These are phyloP conservation scores for Actinia equina DNA, from an alignment of 64 coral and sea anemone genomes.

Conservation along the genomic window DNA sequence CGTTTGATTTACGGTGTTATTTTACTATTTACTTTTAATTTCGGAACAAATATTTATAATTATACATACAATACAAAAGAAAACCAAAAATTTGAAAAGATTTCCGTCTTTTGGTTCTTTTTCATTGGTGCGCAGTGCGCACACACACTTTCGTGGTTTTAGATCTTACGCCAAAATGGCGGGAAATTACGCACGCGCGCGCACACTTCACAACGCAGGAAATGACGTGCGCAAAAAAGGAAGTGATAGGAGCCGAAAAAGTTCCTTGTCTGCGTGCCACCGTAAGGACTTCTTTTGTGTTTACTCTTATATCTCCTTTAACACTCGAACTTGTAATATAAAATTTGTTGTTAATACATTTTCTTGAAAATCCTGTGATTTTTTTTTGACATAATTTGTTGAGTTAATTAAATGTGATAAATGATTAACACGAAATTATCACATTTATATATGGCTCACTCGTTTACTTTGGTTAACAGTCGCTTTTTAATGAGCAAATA, in stretches of 20 bases:
- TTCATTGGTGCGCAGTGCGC: not conserved
- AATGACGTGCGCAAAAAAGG: constrained; percentile 17
- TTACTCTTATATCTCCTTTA: not conserved
- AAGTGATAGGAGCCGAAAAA: not conserved
- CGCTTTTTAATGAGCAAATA: no score
- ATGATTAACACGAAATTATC: no score
- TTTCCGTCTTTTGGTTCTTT: not conserved
- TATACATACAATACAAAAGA: not conserved
- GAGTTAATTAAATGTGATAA: no score
- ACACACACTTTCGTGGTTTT: constrained; percentile 3
- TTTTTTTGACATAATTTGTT: not conserved
- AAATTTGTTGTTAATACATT: not conserved
- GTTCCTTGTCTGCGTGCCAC: not conserved
- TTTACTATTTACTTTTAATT: not conserved
- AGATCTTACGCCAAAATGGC: constrained; percentile 6
- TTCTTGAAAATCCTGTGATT: not conserved
- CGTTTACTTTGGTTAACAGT: no score
- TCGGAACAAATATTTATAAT: not conserved
- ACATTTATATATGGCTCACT: no score
- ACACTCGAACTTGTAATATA: not conserved
- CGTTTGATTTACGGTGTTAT: not conserved
- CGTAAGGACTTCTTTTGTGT: not conserved
- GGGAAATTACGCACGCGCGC: constrained; percentile 16
- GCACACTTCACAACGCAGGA: constrained; percentile 2
- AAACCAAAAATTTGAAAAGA: not conserved